Percentiles rank a stretch among this genome's conserved stretches.
phyloP scores from a whole-genome alignment of 2,113 vertebrate species.

The Cinclus cinclus region DNA sequence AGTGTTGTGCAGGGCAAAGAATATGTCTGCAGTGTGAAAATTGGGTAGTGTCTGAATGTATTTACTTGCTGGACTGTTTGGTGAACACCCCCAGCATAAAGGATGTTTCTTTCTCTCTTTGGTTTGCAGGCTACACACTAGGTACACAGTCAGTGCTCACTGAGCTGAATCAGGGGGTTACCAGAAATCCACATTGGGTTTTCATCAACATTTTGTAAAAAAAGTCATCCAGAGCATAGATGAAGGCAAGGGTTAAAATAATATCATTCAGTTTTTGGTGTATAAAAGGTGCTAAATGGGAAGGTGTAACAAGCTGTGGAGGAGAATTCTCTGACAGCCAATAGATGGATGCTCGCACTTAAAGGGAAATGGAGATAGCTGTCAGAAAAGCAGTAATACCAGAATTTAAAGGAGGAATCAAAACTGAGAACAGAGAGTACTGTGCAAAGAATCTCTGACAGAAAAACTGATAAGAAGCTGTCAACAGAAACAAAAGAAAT shows the following conservation, averaged over 20 bases:
- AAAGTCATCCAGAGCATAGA: not conserved
- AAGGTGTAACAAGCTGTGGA: not conserved
- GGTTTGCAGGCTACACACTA: not conserved
- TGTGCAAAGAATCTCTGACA: not conserved
- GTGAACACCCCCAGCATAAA: not conserved
- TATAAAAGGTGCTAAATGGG: not conserved
- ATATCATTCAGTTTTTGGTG: not conserved
- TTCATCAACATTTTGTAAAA: not conserved
- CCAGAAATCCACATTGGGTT: not conserved
- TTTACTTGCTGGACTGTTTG: not conserved
- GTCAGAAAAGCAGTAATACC: not conserved
- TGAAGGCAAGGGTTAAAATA: not conserved
- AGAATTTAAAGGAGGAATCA: not conserved
- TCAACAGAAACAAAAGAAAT: constrained; percentile 7
- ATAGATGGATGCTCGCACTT: not conserved
- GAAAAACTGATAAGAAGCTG: not conserved
- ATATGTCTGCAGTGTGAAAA: not conserved
- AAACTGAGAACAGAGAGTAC: not conserved
- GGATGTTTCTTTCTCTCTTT: not conserved
- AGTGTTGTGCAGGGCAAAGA: not conserved
- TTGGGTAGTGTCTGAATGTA: not conserved
- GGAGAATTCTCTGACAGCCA: not conserved
- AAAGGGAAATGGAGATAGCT: not conserved
- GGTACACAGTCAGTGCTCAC: not conserved
- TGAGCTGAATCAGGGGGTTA: not conserved